phyloP scores from a whole-genome alignment of 2,888 invertebrate genomes.

The Hybos culiciformis region DNA sequence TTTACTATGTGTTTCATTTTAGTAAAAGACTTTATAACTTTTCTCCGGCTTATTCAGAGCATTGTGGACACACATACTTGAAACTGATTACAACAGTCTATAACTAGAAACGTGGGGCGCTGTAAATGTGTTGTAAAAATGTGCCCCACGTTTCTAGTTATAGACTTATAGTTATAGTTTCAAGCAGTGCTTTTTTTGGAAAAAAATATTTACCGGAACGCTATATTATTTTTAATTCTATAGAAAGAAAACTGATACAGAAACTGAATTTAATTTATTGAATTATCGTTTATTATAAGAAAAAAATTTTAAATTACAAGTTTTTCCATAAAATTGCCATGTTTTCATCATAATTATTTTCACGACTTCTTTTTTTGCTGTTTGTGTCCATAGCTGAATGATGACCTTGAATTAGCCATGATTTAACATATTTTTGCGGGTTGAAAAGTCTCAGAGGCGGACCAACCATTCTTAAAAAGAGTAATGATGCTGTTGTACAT shows the following conservation, averaged over 20 bases:
- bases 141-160: no score
- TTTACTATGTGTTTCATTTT: no score
- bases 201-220: not conserved
- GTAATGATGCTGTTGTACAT: not conserved
- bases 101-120: no score
- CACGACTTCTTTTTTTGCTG: conserved; percentile 1
- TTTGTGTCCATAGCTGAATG: conserved; percentile 1
- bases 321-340: conserved; percentile 2
- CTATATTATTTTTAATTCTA: not conserved
- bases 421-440: not conserved
- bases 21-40: no score
- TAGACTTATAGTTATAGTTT: no score
- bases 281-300: not conserved
- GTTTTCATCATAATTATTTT: conserved; percentile 1
- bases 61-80: no score
- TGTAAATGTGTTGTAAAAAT: no score
- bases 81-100: no score
- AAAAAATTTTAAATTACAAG: not conserved
- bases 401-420: not conserved
- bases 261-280: conserved; percentile 1
- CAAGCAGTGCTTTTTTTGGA: not conserved
- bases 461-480: not conserved
- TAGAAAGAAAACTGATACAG: not conserved
- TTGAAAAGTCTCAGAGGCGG: not conserved
- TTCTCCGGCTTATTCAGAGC: no score